Conservation (phyloP, 2,113 vertebrate species). For the Catagonus wagneri region DNA sequence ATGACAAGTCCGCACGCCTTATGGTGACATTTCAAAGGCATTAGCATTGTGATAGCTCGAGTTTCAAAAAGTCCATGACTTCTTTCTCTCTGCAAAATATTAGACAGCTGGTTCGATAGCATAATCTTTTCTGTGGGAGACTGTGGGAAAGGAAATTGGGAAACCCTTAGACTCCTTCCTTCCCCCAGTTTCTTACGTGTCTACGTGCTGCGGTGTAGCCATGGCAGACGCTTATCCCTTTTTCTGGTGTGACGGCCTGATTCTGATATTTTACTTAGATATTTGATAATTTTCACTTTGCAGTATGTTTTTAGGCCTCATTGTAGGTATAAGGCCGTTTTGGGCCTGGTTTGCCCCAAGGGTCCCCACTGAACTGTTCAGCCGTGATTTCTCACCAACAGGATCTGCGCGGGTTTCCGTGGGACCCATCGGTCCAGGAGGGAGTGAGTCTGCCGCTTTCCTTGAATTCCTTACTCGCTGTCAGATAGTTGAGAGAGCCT, state of each 20-base stretch:
- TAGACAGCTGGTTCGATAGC: neutral
- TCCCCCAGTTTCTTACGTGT: neutral
- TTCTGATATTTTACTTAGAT: neutral
- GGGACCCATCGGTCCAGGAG: neutral
- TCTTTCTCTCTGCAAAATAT: neutral
- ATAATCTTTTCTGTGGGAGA: neutral
- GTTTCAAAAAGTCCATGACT: neutral
- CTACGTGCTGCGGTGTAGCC: fast-evolving
- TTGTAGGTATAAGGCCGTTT: neutral
- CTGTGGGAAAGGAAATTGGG: neutral
- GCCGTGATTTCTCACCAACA: neutral
- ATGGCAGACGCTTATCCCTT: fast-evolving
- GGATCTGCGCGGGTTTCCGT: neutral
- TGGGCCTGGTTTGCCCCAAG: neutral
- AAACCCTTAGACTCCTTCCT: neutral
- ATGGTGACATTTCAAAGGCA: neutral
- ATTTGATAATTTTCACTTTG: neutral
- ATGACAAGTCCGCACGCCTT: no score
- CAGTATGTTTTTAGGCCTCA: neutral
- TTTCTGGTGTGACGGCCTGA: fast-evolving
- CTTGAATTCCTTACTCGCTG: conserved; percentile 35
- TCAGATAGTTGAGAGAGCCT: neutral
- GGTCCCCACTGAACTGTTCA: neutral
- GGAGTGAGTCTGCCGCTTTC: neutral
- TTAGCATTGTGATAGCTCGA: neutral